Evolutionary conservation across 2,888 invertebrate genomes (phyloP), one percentile per base, ranked within the genome.

Genomic region (Lutraria lutraria): DNA sequence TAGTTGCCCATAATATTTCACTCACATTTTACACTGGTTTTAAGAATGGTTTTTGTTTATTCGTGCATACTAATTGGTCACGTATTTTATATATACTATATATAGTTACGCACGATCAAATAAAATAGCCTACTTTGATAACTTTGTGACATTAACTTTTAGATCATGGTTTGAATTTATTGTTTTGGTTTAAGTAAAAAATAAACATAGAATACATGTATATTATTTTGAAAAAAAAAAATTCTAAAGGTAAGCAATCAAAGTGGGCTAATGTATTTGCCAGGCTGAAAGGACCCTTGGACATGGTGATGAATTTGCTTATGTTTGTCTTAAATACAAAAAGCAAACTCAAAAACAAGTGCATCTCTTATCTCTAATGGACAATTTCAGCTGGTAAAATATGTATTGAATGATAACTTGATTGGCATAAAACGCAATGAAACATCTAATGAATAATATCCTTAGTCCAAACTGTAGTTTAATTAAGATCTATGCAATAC

Each of bases 21-120:
- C 53, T 79, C 85, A 81, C 81, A 53, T 43, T 68, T 85, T 85
- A 84, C 84, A 84, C 52, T 54, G 34, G 25, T 76, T 76, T 76
- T n/a, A 76, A 76, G 84, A 63, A 81, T 85, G 80, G 54, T 85
- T 80, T 43, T 80, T 85, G 31, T 87, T 56, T 87, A 56, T 83
- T 68, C 43, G n/a, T 84, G 84, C 72, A 84, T 84, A 87, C 76
- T 86, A 82, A 87, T 82, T 82, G 72, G 87, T 53, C 84, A 84
- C 84, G 29, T 63, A 76, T 68, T 84, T 84, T 76, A 76, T 76
- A 34, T 34, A 34, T 31, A 31, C 29, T 34, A 76, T 76, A 31
- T 31, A 76, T 76, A 76, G 76, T 84, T 83, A 34, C 68, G 84
- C 84, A 84, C 76, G 81, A 81, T 25, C n/a, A n/a, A 53, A 81